These are phyloP conservation scores for Hozukius guyotensis DNA, from an alignment of 2,797 vertebrate genomes.

Conservation along the genomic window DNA sequence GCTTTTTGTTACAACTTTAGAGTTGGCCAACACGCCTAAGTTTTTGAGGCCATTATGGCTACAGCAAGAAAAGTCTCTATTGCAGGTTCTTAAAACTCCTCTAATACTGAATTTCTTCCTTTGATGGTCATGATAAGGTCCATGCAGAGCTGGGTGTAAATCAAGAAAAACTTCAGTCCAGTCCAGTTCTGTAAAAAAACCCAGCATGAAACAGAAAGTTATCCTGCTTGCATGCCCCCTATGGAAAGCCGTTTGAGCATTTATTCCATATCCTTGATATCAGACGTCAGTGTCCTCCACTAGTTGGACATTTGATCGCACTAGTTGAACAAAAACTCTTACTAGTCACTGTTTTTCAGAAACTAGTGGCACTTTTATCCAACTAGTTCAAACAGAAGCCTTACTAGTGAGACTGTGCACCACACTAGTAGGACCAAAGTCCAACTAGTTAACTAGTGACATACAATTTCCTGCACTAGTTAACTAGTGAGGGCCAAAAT, in stretches of 20 bases:
- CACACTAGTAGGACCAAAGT: too few relatives aligned
- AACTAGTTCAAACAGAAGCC: background rate
- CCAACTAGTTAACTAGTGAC: too few relatives aligned
- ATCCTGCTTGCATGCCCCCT: constrained; percentile 77
- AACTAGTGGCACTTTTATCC: background rate
- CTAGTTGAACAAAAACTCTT: too few relatives aligned
- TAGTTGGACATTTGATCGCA: too few relatives aligned
- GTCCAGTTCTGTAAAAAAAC: constrained; percentile 67
- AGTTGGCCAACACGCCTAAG: constrained; percentile 72
- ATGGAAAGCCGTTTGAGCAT: constrained; percentile 16
- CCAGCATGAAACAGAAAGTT: constrained; percentile 80
- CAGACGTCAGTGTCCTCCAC: too few relatives aligned
- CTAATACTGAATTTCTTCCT: constrained; percentile 94
- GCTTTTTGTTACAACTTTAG: constrained; percentile 76
- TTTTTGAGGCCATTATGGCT: constrained; percentile 82
- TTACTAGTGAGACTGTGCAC: background rate
- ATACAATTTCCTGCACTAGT: too few relatives aligned
- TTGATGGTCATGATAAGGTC: constrained; percentile 85
- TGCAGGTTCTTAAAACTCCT: constrained; percentile 81
- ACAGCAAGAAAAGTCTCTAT: constrained; percentile 90
- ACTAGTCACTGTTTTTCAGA: background rate
- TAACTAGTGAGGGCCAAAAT: too few relatives aligned
- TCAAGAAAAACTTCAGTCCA: constrained; percentile 83
- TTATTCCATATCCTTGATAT: too few relatives aligned
- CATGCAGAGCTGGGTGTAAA: constrained; percentile 94